Base-by-base conservation (phyloP, 2,113 vertebrate species). In the Gobius niger region DNA sequence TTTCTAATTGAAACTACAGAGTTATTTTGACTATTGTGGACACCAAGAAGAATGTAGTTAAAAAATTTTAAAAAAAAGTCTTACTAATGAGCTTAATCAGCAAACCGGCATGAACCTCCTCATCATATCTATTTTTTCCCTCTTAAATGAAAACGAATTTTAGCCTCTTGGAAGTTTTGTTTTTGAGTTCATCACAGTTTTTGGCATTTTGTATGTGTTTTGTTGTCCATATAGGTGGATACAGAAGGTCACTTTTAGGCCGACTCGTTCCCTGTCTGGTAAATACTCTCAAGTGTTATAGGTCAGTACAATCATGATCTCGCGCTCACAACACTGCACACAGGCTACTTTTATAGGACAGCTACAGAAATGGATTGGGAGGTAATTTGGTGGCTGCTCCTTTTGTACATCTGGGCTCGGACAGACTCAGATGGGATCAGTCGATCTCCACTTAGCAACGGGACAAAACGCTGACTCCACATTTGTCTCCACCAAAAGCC, bases 381-480 rank as follows among this genome's bases (percentile, higher is more conserved):
- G 72, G 76, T 79, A 81, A 87, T 88, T 88, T 82, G 49, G 77
- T 65, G 66, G 77, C 77, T 78, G 76, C 78, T 85, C 87, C 79
- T 82, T 82, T 78, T 82, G 72, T 42, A 78, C 81, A 84, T 75
- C 70, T 74, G 73, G 72, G 59, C 70, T 19, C 62, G 78, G 77
- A 86, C 78, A 52, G 70, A 74, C 76, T 90, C 65, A 8, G 78
- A 78, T 68, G 68, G 85, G 85, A 88, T 86, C 86, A 85, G 80
- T 85, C 57, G 41, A 84, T 67, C 72, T 80, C 78, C 80, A 81
- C 82, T 73, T 72, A 64, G 74, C 63, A 66, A 75, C 72, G 71
- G 80, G 78, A 44, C 79, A 85, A 87, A 68, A 70, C 18, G 89
- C 91, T 86, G 90, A 91, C 80, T 82, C 50, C 3, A 86, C 85